Conservation (phyloP, 1,140 invertebrate species). For the Archegozetes longisetosus region DNA sequence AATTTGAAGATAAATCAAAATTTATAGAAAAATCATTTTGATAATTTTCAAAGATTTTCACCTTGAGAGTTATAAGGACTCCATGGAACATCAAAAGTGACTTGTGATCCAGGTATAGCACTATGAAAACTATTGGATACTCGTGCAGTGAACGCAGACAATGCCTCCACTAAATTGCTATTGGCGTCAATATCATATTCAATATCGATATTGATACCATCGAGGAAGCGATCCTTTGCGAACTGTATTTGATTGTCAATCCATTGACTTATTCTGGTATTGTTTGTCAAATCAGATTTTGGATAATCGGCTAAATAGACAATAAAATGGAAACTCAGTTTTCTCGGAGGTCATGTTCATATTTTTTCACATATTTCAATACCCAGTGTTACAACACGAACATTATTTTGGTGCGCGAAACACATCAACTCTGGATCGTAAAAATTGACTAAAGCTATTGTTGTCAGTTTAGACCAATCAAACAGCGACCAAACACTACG, state of each 20-base stretch:
- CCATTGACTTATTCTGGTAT: conserved; percentile 24
- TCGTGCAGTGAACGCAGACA: conserved; percentile 26
- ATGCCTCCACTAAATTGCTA: conserved; percentile 23
- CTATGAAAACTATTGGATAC: conserved; percentile 24
- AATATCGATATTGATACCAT: conserved; percentile 34
- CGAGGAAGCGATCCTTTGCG: conserved; percentile 26
- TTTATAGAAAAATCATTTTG: neutral
- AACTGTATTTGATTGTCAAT: conserved; percentile 24
- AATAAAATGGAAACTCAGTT: neutral
- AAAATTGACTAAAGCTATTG: conserved; percentile 28
- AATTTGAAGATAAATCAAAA: too few relatives aligned
- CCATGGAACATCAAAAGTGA: conserved; percentile 34
- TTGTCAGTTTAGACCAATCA: conserved; percentile 31
- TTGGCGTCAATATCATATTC: conserved; percentile 27
- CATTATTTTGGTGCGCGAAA: conserved; percentile 27
- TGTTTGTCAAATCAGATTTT: conserved; percentile 23
- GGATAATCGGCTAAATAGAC: conserved; percentile 20
- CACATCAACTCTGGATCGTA: conserved; percentile 27
- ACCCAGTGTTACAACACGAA: conserved; percentile 23
- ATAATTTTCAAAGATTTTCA: neutral
- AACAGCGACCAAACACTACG: conserved; percentile 26
- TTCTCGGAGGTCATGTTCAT: neutral
- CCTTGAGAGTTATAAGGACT: conserved; percentile 21
- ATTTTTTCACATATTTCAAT: neutral
- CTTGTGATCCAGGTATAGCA: conserved; percentile 24